Evolutionary conservation across 2,797 vertebrate genomes (phyloP).

Genomic region (Characodon lateralis): DNA sequence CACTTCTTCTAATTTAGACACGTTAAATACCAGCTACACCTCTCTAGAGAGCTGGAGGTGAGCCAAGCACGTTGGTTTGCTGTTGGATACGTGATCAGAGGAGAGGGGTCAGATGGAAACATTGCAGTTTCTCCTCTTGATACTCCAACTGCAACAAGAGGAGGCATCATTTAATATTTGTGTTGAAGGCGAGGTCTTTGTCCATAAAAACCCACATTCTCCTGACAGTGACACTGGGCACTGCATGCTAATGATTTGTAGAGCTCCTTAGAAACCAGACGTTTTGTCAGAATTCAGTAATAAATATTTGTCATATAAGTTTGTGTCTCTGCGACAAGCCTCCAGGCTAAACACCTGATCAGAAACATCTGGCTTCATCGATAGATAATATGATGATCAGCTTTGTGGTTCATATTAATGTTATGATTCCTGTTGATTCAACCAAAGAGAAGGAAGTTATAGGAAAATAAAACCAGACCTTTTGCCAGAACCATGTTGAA

Average conservation of each 20-base stretch:
- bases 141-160: background rate
- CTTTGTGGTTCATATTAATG: background rate
- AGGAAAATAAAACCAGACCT: background rate
- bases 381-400: background rate
- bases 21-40: constrained; percentile 21
- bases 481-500: too few relatives aligned
- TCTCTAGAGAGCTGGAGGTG: constrained; percentile 20
- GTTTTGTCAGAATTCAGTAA: background rate
- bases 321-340: background rate
- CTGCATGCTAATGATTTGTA: background rate
- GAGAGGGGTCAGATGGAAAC: background rate
- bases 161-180: background rate
- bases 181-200: too few relatives aligned
- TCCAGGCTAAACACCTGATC: background rate
- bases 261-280: background rate
- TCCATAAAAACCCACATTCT: too few relatives aligned
- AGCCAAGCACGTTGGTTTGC: constrained; percentile 16
- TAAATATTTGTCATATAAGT: background rate
- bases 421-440: background rate
- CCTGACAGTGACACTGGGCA: background rate
- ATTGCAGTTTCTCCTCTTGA: background rate
- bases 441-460: background rate
- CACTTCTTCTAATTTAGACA: constrained; percentile 25
- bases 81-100: constrained; percentile 21
- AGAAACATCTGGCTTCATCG: background rate